Evolutionary conservation across 1,140 invertebrate species (phyloP).

Genomic region (Danaus melanippus): DNA sequence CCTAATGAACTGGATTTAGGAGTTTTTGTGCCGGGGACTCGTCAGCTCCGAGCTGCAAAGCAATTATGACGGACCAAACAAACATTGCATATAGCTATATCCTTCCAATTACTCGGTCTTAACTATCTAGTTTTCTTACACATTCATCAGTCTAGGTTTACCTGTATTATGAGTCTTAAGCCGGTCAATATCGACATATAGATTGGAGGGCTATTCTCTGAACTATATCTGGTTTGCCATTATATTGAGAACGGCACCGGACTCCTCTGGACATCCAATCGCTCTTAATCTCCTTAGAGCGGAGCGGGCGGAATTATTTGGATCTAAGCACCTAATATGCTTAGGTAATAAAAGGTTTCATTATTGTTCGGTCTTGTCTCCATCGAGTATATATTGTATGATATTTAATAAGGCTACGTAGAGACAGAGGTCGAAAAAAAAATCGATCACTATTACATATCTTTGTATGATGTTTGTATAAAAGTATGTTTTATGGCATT

Average conservation of each 20-base stretch:
- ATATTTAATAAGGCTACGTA: too few relatives aligned
- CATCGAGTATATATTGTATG: conserved; percentile 2
- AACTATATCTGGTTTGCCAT: conserved; percentile 46
- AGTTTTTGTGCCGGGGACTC: conserved; percentile 68
- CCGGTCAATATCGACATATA: conserved; percentile 48
- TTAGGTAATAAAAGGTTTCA: conserved; percentile 63
- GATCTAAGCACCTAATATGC: conserved; percentile 60
- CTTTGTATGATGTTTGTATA: too few relatives aligned
- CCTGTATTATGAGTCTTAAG: conserved; percentile 20
- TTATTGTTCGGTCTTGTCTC: conserved; percentile 36
- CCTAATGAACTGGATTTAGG: conserved; percentile 72
- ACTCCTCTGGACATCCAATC: conserved; percentile 66
- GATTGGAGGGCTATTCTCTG: conserved; percentile 61
- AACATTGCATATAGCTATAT: conserved; percentile 38
- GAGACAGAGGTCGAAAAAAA: too few relatives aligned
- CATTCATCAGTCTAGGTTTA: conserved; percentile 26
- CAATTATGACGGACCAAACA: conserved; percentile 68
- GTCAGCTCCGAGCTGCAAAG: conserved; percentile 65
- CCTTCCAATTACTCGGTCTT: conserved; percentile 42
- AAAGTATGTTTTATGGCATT: too few relatives aligned
- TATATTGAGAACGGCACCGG: conserved; percentile 47
- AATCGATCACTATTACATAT: too few relatives aligned
- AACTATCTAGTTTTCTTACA: conserved; percentile 30
- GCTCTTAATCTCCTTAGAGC: conserved; percentile 68
- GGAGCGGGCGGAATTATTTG: conserved; percentile 63